A percentile compares a stretch with the other conserved stretches of the same genome.
These are phyloP conservation scores for Gibbula magus DNA, from an alignment of 2,888 invertebrate species.

Conservation along the genomic window DNA sequence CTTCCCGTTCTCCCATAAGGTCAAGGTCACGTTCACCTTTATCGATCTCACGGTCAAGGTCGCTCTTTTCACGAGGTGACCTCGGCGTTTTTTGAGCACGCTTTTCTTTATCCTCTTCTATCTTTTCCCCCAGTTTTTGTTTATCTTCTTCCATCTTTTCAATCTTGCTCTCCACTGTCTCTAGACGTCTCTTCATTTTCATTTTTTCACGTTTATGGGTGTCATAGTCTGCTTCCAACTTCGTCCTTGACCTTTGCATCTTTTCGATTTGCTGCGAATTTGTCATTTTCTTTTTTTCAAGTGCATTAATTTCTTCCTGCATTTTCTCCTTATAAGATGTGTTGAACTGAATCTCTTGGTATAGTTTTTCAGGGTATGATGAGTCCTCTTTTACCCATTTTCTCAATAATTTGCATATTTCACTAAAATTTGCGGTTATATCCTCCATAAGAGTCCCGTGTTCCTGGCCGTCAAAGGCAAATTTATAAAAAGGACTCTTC, in stretches of 20 bases:
- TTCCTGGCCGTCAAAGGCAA: constrained; percentile 49
- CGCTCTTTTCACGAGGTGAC: constrained; percentile 51
- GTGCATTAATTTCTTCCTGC: constrained; percentile 47
- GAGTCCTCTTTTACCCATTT: constrained; percentile 61
- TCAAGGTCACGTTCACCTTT: constrained; percentile 46
- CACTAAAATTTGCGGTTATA: constrained; percentile 37
- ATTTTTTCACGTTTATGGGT: constrained; percentile 51
- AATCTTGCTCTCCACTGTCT: constrained; percentile 54
- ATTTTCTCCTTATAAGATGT: constrained; percentile 56
- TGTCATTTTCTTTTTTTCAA: constrained; percentile 42
- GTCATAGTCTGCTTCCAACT: constrained; percentile 46
- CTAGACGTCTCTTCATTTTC: constrained; percentile 52
- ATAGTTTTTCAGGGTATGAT: constrained; percentile 56
- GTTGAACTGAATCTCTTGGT: constrained; percentile 57
- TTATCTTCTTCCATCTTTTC: constrained; percentile 48
- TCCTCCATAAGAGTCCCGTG: constrained; percentile 55
- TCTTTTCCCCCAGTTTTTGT: constrained; percentile 46
- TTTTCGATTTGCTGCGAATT: constrained; percentile 47
- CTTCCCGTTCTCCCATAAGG: constrained; percentile 47
- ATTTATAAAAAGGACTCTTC: constrained; percentile 53
- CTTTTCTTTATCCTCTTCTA: constrained; percentile 49
- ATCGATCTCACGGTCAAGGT: constrained; percentile 42
- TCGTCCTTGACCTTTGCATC: constrained; percentile 41
- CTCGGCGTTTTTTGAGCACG: constrained; percentile 29
- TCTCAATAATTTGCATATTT: constrained; percentile 54